Base-by-base conservation (phyloP, 2,888 invertebrate genomes). In the Melinaea menophilus region DNA sequence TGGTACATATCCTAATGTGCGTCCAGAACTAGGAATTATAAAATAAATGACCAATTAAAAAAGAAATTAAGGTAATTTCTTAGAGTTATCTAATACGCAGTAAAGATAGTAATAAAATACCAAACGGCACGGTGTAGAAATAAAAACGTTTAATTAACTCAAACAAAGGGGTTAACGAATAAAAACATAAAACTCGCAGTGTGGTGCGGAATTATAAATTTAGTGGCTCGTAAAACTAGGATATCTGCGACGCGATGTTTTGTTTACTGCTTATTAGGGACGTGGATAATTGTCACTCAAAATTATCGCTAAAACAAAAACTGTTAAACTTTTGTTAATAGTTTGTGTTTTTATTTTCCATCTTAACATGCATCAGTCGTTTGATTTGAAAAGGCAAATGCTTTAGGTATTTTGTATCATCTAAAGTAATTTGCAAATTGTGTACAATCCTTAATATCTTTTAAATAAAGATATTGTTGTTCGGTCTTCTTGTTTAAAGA, bases 131-230 rank as follows among this genome's bases (percentile, higher is more conserved):
- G 46, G 56, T 48, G 55, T 58, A 62, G 45, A 67, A 67, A 64
- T 69, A 70, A 72, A 70, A 68, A 62, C 63, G 63, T 65, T 68
- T 71, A 66, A 69, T 72, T 71, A 70, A 66, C 62, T 65, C 65
- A 64, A 65, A 68, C 68, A 70, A 69, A 71, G 66, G 71, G 67
- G 67, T 69, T 69, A 67, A 67, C 65, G 62, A 60, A 70, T 71
- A 68, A 69, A 71, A 72, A 67, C 67, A 67, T 68, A 69, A 72
- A 73, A 70, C 66, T 22, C 61, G 48, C 60, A 69, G 64, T 65
- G 63, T 60, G 67, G 65, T 64, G 62, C 60, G 61, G 68, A 68
- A 68, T 71, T 69, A 72, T 69, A 71, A 69, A 71, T 72, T 72
- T 68, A 67, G 66, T 67, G 62, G 56, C 65, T 55, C 71, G 69